phyloP scores from a whole-genome alignment of 2,888 invertebrate species.

The Rotaria magnacalcarata region DNA sequence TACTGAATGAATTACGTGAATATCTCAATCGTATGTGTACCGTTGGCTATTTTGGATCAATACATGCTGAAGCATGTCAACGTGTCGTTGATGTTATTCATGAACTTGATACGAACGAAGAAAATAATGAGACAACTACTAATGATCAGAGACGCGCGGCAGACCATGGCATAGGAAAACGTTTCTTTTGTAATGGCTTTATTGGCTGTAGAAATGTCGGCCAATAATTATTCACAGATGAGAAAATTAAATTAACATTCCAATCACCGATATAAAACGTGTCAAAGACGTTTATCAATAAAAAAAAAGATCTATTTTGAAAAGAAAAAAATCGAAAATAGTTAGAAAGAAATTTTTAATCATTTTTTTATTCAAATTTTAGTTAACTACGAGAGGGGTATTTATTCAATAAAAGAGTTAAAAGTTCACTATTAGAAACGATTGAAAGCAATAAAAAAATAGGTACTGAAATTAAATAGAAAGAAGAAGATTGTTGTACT shows the following conservation, averaged over 20 bases:
- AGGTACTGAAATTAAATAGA: too few relatives aligned
- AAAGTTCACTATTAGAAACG: too few relatives aligned
- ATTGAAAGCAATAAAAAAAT: too few relatives aligned
- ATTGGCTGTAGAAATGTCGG: neutral
- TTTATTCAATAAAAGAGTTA: too few relatives aligned
- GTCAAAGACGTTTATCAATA: too few relatives aligned
- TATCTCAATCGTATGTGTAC: neutral
- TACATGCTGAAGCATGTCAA: neutral
- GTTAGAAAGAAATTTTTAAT: too few relatives aligned
- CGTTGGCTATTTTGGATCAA: neutral
- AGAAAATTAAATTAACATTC: neutral
- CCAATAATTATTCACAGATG: neutral
- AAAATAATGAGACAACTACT: neutral
- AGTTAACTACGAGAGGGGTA: too few relatives aligned
- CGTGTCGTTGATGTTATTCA: neutral
- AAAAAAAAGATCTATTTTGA: too few relatives aligned
- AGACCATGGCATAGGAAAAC: neutral
- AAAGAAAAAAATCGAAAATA: too few relatives aligned
- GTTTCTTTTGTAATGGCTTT: slow-evolving; percentile 34
- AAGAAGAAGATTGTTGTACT: too few relatives aligned
- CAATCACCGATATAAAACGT: too few relatives aligned
- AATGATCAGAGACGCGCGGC: neutral
- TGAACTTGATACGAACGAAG: neutral
- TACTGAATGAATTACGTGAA: slow-evolving; percentile 10
- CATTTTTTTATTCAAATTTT: too few relatives aligned